Evolutionary conservation across 2,888 invertebrate species (phyloP), one percentile per base, ranked within the genome.

Genomic region (Brachylomia viminalis): DNA sequence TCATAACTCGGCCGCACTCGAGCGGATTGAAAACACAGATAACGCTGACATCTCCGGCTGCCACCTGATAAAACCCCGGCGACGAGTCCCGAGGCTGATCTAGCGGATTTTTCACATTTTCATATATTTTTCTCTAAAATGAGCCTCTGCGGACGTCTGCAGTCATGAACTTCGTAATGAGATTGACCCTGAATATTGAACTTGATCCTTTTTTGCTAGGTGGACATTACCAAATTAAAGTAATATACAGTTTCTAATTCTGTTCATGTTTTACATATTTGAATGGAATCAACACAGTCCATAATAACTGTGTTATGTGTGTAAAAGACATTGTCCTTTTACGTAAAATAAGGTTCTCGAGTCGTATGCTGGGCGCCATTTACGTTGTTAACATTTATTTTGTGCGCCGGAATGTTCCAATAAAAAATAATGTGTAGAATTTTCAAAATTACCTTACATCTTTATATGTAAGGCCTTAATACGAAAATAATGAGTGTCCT

Each of bases 1-100:
- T 92, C 91, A 91, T 92, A 93, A 91, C 90, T 89, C 83, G 86
- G 85, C 84, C 86, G 82, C 87, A 87, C 80, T 88, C 85, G 84
- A 82, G 88, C 78, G 84, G 86, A 88, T 87, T 89, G 88, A 86
- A 88, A 88, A 80, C 81, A 81, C 79, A 88, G 91, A 90, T 90
- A 90, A 84, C 83, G 79, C 67, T 79, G 82, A 86, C 83, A 77
- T 84, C 80, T 82, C 80, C 68, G 80, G 74, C 74, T 77, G 80
- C 75, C 88, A 88, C 86, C 88, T 83, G 84, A 86, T 88, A 87
- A 84, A 78, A 73, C 62, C 69, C 75, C 67, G 27, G 52, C 75
- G 58, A 52, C 66, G 47, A 67, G 45, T 72, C 67, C 42, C 72
- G 72, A 75, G 65, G 76, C 77, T 77, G 61, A 88, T 81, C 70